phyloP scores from a whole-genome alignment of 2,113 vertebrate genomes.

The Gracilinanus agilis region DNA sequence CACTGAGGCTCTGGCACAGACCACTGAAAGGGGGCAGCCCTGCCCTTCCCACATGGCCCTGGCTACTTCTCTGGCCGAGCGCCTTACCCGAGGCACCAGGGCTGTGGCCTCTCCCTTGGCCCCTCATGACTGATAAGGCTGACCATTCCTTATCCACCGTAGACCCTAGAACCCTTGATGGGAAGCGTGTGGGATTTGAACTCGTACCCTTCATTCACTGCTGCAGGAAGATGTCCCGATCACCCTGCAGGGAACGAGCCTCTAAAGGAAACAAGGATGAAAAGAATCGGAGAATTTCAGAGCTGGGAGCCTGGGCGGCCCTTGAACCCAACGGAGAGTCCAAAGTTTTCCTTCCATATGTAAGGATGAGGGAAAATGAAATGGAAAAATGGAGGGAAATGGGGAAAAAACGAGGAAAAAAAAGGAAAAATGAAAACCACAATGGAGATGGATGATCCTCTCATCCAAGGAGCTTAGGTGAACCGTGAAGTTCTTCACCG shows the following conservation, averaged over 20 bases:
- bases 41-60: too few relatives aligned
- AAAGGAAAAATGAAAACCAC: background rate
- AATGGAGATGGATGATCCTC: background rate
- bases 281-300: background rate
- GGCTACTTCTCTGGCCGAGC: too few relatives aligned
- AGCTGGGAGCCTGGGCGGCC: background rate
- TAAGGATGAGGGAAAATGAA: too few relatives aligned
- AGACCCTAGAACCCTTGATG: background rate
- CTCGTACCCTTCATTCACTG: background rate
- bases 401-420: background rate
- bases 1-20: too few relatives aligned
- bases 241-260: too few relatives aligned
- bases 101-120: background rate
- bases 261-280: background rate
- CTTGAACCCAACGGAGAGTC: too few relatives aligned
- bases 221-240: background rate
- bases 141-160: background rate
- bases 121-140: background rate
- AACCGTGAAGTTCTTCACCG: background rate
- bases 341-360: too few relatives aligned
- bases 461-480: background rate
- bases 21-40: too few relatives aligned
- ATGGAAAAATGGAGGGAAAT: too few relatives aligned
- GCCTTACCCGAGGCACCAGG: too few relatives aligned
- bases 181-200: background rate